Conservation (phyloP, 2,888 invertebrate species). For the Spilosoma lubricipeda region DNA sequence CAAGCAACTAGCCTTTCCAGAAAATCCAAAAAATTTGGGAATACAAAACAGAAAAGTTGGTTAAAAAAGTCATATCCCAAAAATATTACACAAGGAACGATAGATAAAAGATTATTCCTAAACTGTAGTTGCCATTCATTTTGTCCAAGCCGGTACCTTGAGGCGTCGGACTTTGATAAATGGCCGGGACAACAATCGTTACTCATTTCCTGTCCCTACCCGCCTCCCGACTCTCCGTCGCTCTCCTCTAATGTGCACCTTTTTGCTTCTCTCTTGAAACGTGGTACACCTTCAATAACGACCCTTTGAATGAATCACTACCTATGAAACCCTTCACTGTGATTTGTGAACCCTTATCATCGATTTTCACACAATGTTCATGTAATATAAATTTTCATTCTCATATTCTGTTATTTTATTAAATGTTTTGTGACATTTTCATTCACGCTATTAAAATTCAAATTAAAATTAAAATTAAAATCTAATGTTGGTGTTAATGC, state of each 20-base stretch:
- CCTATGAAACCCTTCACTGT: constrained; percentile 40
- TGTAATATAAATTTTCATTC: constrained; percentile 27
- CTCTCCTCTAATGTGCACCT: constrained; percentile 66
- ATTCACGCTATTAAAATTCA: constrained; percentile 35
- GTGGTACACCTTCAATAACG: constrained; percentile 58
- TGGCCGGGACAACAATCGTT: constrained; percentile 77
- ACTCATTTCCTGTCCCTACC: constrained; percentile 79
- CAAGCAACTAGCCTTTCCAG: not conserved
- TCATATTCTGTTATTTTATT: constrained; percentile 40
- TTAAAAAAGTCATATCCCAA: not conserved
- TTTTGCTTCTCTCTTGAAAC: constrained; percentile 63
- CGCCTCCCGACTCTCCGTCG: constrained; percentile 59
- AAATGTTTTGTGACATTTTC: constrained; percentile 31
- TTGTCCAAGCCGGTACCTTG: constrained; percentile 65
- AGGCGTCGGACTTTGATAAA: constrained; percentile 80
- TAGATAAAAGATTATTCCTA: constrained; percentile 36
- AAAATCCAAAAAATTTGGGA: not conserved
- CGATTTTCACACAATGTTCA: constrained; percentile 23
- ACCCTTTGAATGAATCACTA: constrained; percentile 57
- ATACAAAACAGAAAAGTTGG: not conserved
- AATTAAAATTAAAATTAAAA: constrained; percentile 36
- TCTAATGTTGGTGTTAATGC: constrained; percentile 44
- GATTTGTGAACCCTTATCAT: constrained; percentile 49
- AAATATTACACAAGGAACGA: constrained; percentile 8
- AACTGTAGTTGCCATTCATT: constrained; percentile 66